Conservation (phyloP, 2,113 vertebrate genomes). For the Nannospalax galili region DNA sequence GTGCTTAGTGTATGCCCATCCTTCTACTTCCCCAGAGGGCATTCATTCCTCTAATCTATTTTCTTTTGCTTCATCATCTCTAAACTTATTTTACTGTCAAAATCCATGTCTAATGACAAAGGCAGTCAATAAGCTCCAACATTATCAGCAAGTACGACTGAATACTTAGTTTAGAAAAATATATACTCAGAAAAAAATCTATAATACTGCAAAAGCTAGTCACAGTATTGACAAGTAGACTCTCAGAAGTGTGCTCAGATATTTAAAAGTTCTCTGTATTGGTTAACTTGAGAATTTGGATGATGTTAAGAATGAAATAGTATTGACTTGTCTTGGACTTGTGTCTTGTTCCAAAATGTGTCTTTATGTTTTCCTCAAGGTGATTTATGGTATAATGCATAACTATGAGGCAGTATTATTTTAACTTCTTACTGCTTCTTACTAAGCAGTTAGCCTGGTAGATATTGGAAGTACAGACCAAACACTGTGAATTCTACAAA, state of each 20-base stretch:
- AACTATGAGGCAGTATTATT: neutral
- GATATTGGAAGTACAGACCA: neutral
- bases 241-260: neutral
- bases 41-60: neutral
- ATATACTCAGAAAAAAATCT: neutral
- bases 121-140: neutral
- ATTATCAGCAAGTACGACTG: neutral
- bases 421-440: neutral
- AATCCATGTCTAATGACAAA: neutral
- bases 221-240: neutral
- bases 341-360: conserved; percentile 20
- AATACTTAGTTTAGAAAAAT: neutral
- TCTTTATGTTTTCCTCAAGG: conserved; percentile 15
- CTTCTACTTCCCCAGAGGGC: neutral
- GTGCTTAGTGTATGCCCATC: neutral
- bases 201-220: neutral
- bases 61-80: neutral
- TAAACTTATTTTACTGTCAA: conserved; percentile 41
- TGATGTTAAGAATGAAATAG: neutral
- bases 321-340: conserved; percentile 1
- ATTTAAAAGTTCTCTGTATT: neutral
- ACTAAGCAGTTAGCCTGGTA: neutral
- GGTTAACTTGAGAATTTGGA: neutral
- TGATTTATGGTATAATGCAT: neutral
- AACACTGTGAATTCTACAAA: neutral